Evolutionary conservation across 2,888 invertebrate genomes (phyloP), one percentile per base, ranked within the genome.

Genomic region (Caenorhabditis sulstoni): DNA sequence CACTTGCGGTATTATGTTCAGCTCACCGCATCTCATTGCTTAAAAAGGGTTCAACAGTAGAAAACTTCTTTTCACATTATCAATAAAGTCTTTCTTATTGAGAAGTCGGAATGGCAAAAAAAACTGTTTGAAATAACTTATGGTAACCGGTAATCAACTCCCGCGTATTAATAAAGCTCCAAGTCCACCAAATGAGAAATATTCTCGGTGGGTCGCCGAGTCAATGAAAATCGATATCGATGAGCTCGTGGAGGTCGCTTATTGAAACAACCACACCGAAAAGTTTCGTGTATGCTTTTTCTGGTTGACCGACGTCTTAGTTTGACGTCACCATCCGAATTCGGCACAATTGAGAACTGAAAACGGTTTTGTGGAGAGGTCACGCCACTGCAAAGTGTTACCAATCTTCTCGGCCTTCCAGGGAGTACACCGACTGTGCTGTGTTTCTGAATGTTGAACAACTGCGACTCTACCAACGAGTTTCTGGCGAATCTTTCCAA

Each of bases 1-100:
- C 35, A 88, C 87, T n/a, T 87, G 85, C 57, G 86, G 84, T 23
- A 87, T 88, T 65, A 86, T 88, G 83, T 85, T 88, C 67, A 82
- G 81, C 59, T 86, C 87, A 20, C 86, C 87, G 3, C 86, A 87
- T 83, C 68, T 87, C 1, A 85, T 85, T 53, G 86, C 86, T 12
- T 86, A 68, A 41, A 41, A 29, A 7, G 29, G 35, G 39, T 37
- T n/a, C 23, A n/a, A n/a, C n/a, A n/a, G n/a, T n/a, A n/a, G n/a
- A n/a, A n/a, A n/a, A n/a, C n/a, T 22, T 58, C 14, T 52, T 52
- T 23, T 11, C 18, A 22, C 18, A 20, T 23, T 41, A 64, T 23
- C 14, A 20, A 22, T 1, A 0, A 62, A 37, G 18, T 41, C 41
- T 41, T 47, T 47, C 47, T 47, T n/a, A 45, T 16, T n/a, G n/a